Conservation (phyloP, 2,113 vertebrate species). For the Syngnathus scovelli region DNA sequence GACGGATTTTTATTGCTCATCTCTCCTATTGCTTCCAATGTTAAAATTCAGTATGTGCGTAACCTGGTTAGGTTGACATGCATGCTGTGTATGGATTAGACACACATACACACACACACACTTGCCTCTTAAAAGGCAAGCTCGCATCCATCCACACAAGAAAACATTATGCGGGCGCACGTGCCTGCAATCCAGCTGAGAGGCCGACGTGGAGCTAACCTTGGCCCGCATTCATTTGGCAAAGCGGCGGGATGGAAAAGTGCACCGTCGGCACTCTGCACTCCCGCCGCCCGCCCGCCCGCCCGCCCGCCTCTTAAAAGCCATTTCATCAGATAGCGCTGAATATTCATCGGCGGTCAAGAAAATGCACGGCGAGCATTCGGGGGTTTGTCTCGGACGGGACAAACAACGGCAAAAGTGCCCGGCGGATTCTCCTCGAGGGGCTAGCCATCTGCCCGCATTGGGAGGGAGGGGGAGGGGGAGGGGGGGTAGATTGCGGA, state of each 20-base stretch:
- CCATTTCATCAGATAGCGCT: constrained; percentile 64
- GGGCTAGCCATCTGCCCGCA: constrained; percentile 68
- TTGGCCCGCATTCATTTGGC: constrained; percentile 63
- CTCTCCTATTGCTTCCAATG: neutral
- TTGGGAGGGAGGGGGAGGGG: constrained; percentile 23
- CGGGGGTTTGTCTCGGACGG: neutral
- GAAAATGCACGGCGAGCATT: constrained; percentile 42
- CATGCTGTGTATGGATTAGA: constrained; percentile 55
- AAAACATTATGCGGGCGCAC: constrained; percentile 65
- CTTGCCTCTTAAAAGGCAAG: constrained; percentile 29
- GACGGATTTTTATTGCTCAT: too few relatives aligned
- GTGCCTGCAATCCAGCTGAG: constrained; percentile 66
- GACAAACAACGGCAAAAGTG: constrained; percentile 41
- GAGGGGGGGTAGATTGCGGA: constrained; percentile 62
- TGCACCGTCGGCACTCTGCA: constrained; percentile 60
- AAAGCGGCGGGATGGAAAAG: constrained; percentile 59
- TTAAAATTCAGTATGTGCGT: neutral
- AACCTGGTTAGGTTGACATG: neutral
- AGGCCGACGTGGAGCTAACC: constrained; percentile 61
- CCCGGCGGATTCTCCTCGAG: constrained; percentile 59
- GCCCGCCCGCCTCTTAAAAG: constrained; percentile 43
- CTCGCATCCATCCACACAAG: constrained; percentile 50
- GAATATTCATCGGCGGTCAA: constrained; percentile 69
- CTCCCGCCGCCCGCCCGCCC: constrained; percentile 12
- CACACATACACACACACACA: constrained; percentile 7